Evolutionary conservation across 2,113 vertebrate genomes (phyloP).

Genomic region (Junco hyemalis): DNA sequence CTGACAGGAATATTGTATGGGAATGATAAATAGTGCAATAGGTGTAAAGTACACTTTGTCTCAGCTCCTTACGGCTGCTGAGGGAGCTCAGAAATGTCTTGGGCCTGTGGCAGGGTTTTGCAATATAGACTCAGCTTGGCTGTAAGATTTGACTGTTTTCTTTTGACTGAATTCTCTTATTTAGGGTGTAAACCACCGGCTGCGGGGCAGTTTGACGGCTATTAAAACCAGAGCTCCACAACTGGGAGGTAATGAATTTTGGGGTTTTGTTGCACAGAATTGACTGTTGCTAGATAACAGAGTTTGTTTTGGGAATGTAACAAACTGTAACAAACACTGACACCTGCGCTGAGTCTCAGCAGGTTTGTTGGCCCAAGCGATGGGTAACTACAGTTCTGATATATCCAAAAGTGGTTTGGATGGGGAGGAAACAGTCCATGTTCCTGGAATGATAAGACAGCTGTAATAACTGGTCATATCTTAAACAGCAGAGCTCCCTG

Average conservation of each 20-base stretch:
- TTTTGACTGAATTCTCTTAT: background rate
- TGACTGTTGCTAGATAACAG: background rate
- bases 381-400: background rate
- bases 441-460: background rate
- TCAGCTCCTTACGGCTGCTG: background rate
- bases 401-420: background rate
- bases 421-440: background rate
- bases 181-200: slow-evolving; percentile 90
- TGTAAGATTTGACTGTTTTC: background rate
- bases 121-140: background rate
- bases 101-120: background rate
- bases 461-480: background rate
- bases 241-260: slow-evolving; percentile 83
- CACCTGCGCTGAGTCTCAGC: background rate
- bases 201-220: slow-evolving; percentile 89
- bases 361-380: background rate
- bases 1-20: background rate
- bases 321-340: too few relatives aligned
- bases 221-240: slow-evolving; percentile 91
- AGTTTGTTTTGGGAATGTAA: background rate
- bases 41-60: background rate
- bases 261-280: background rate
- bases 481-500: background rate
- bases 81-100: background rate
- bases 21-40: background rate